Evolutionary conservation across 2,797 vertebrate genomes (phyloP), one percentile per base, ranked within the genome.

Genomic region (Karalla daura): DNA sequence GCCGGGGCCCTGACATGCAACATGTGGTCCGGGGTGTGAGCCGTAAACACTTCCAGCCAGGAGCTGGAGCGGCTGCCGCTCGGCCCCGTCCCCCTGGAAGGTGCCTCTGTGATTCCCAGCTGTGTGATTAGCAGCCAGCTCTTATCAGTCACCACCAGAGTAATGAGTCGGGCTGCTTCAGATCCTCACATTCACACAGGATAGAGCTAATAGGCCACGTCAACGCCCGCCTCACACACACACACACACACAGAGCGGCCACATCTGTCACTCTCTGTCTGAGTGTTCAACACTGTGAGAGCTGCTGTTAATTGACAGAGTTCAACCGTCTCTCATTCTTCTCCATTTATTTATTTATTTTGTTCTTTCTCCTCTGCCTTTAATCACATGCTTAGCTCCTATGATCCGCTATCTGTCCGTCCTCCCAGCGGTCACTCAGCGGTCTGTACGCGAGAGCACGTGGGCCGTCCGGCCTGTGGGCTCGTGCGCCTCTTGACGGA

Each of bases 121-220:
- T 63, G 86, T 58, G 77, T 86, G 87, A 84, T 89, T 88, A 89
- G 85, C 89, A 91, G 89, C 85, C 52, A 79, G 62, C 82, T 88
- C 80, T 87, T 90, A 86, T 92, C 91, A 86, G 82, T 92, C 91
- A 88, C 56, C 91, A 86, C 74, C 67, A 65, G 81, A 86, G 86
- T 92, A 91, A 92, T 92, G 88, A 92, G 88, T 81, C 46, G 43
- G 86, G 70, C 88, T 87, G 89, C 73, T 88, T 86, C 83, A 89
- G 88, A 91, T 90, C 88, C 84, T 86, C 64, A 68, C 74, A 25
- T 79, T 80, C 81, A 78, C 84, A 86, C 81, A 74, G 90, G 89
- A 87, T 81, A 82, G 80, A 80, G 88, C 87, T 92, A 92, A 92
- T 89, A 85, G 85, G 84, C 70, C 86, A 75, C 60, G 85, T 91